A percentile compares a stretch with the other conserved stretches of the same genome.
Conservation (phyloP, 2,888 invertebrate genomes). For the Phania funesta region DNA sequence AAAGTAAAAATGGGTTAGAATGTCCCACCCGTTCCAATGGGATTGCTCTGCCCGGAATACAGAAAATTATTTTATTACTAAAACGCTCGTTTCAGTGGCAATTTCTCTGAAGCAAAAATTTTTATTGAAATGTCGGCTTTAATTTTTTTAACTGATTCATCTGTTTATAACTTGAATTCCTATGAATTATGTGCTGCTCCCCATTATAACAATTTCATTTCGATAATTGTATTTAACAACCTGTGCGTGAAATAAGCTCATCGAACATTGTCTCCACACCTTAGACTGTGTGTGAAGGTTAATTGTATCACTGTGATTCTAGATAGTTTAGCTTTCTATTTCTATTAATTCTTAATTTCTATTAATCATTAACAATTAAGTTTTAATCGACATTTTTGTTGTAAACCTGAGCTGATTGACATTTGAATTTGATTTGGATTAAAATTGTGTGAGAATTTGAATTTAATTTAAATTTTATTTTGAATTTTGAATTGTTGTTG, state of each 20-base stretch:
- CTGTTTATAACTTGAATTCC: not conserved
- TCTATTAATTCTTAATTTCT: too few relatives aligned
- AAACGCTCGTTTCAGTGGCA: too few relatives aligned
- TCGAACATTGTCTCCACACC: conserved; percentile 46
- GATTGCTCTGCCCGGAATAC: too few relatives aligned
- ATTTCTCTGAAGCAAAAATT: not conserved
- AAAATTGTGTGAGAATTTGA: conserved; percentile 33
- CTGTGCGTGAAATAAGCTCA: conserved; percentile 19
- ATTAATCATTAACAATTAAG: conserved; percentile 10
- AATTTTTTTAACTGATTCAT: not conserved
- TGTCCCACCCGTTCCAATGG: too few relatives aligned
- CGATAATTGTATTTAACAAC: conserved; percentile 8
- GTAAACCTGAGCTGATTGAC: not conserved
- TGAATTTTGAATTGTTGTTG: not conserved
- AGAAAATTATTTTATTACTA: too few relatives aligned
- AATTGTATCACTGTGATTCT: not conserved
- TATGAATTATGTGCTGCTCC: conserved; percentile 25
- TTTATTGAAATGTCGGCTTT: conserved; percentile 8
- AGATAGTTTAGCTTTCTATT: conserved; percentile 3
- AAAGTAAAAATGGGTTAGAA: too few relatives aligned
- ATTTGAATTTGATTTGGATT: conserved; percentile 34
- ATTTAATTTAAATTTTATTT: not conserved
- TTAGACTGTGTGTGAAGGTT: conserved; percentile 17
- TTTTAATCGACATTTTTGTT: not conserved
- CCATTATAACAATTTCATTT: not conserved